These are phyloP conservation scores for Linnaemya tessellans DNA, from an alignment of 2,888 invertebrate genomes.

Conservation along the genomic window DNA sequence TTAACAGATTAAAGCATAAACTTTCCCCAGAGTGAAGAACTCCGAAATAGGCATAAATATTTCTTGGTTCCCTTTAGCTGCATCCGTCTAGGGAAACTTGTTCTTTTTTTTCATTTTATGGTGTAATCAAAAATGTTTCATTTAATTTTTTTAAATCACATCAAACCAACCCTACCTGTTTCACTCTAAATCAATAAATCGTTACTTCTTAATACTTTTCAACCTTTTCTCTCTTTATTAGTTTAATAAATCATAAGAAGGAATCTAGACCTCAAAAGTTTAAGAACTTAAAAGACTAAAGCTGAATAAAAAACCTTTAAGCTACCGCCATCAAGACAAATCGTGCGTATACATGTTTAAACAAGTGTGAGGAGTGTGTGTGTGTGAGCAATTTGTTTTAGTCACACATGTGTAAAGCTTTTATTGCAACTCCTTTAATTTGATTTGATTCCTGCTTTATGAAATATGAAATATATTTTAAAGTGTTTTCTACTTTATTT, in stretches of 20 bases:
- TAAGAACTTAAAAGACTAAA: background rate
- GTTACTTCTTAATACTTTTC: background rate
- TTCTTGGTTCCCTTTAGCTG: too few relatives aligned
- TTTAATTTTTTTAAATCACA: background rate
- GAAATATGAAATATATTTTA: slow-evolving; percentile 36
- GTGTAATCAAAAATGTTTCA: too few relatives aligned
- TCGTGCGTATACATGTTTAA: slow-evolving; percentile 42
- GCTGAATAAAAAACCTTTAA: slow-evolving; percentile 32
- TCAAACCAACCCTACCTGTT: background rate
- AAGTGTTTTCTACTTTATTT: slow-evolving; percentile 58
- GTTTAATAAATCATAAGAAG: slow-evolving; percentile 67
- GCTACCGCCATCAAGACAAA: slow-evolving; percentile 58
- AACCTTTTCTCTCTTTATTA: slow-evolving; percentile 51
- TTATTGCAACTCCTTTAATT: slow-evolving; percentile 58
- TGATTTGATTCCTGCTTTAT: slow-evolving; percentile 45
- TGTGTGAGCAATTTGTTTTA: background rate
- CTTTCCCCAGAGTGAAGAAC: too few relatives aligned
- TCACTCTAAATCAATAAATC: slow-evolving; percentile 33
- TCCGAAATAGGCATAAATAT: too few relatives aligned
- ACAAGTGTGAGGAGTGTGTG: background rate
- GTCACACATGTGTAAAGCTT: slow-evolving; percentile 52
- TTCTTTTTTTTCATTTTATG: too few relatives aligned
- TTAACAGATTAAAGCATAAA: too few relatives aligned
- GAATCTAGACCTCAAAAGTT: slow-evolving; percentile 62
- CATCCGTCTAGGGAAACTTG: too few relatives aligned